Evolutionary conservation across 2,797 vertebrate genomes (phyloP).

Genomic region (Siniperca scherzeri): DNA sequence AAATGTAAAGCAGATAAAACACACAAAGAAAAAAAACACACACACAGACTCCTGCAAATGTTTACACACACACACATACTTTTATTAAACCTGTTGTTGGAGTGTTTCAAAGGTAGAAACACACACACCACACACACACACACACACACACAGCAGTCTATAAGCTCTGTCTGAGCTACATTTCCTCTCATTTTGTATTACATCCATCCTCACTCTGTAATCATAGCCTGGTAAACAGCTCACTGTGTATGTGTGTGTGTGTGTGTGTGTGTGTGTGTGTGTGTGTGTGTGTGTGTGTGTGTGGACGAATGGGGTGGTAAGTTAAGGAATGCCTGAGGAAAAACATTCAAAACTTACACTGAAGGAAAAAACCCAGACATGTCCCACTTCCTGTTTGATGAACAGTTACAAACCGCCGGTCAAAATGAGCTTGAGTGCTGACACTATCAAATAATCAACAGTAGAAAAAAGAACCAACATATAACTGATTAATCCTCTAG

Average conservation of each 20-base stretch:
- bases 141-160: background rate
- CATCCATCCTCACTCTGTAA: constrained; percentile 6
- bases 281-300: background rate
- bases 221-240: background rate
- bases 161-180: background rate
- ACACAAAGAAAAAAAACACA: background rate
- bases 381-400: too few relatives aligned
- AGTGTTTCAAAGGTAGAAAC: background rate
- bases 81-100: background rate
- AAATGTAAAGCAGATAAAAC: background rate
- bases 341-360: background rate
- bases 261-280: background rate
- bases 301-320: background rate
- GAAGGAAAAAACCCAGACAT: background rate
- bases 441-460: too few relatives aligned
- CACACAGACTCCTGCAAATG: background rate
- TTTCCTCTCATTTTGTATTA: background rate
- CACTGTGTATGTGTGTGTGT: background rate
- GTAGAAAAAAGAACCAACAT: too few relatives aligned
- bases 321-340: background rate
- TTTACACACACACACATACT: background rate
- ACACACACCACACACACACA: background rate
- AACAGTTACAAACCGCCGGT: too few relatives aligned
- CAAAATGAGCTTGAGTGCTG: too few relatives aligned
- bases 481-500: too few relatives aligned